Base-by-base conservation (phyloP, 92 coral and sea anemone species). In the Porites rus region DNA sequence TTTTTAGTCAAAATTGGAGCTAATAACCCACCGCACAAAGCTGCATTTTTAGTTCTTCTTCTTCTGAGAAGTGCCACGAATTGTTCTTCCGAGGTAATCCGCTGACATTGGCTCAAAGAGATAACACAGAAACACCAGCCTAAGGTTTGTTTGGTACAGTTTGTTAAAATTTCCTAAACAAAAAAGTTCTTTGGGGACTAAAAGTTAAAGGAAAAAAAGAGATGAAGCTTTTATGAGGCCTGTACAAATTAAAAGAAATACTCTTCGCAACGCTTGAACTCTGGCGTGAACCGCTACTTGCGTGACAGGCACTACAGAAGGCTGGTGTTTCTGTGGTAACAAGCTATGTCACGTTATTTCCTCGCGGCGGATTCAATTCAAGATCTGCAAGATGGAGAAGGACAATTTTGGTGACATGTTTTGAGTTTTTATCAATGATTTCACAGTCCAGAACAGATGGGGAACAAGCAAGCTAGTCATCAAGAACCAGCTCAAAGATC, bases 401-500 rank as follows among this genome's bases (percentile, higher is more conserved):
- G 12, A 13, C 20, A 1, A 2, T 53, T 10, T 75, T 56, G 50
- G n/a, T 7, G 21, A 14, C 3, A 10, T 28, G 58, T 25, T 12
- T 61, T 43, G 1, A 16, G 16, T 31, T 8, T 14, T 21, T 66
- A 22, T 79, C 62, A 20, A 8, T 66, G 84, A 67, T 24, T 11
- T 1, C 43, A 52, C 22, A 1, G 0, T 17, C 22, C 11, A 43
- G 10, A 71, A 46, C 62, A 19, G 18, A 90, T 90, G 92, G 92
- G 92, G 38, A 90, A 90, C 86, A 90, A 80, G 83, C 86, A 90
- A 51, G 78, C 89, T 24, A 78, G 79, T 59, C 86, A 86, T 63
- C 75, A 54, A 24, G 81, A 89, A 63, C 28, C 65, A 20, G 73
- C 21, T 17, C 77, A 73, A 74, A 56, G 31, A 56, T 85, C 90